Conservation (phyloP, 2,113 vertebrate species). For the Heteronetta atricapilla region DNA sequence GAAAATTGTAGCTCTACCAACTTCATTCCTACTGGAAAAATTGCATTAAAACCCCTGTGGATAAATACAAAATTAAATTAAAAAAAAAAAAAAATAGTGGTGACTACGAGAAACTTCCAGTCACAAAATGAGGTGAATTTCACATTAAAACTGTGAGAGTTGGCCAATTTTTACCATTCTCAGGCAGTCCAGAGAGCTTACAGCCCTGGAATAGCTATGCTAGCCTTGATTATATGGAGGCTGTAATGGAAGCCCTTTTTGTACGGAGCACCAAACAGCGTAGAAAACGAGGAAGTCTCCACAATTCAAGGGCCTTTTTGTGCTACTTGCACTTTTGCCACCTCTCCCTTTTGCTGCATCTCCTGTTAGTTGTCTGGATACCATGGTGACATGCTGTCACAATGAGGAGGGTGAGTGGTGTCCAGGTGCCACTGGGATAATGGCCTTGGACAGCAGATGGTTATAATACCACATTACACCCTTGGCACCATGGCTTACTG, state of each 20-base stretch:
- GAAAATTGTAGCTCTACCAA: not conserved
- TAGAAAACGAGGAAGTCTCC: not conserved
- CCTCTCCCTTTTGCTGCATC: not conserved
- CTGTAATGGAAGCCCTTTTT: not conserved
- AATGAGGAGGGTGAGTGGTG: not conserved
- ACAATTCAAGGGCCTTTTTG: not conserved
- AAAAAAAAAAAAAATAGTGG: fast-evolving
- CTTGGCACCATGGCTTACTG: slow-evolving; percentile 22
- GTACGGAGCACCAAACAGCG: not conserved
- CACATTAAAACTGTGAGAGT: not conserved
- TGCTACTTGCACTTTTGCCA: not conserved
- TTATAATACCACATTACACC: slow-evolving; percentile 32
- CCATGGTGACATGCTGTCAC: not conserved
- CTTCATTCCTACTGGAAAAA: not conserved
- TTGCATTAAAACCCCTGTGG: not conserved
- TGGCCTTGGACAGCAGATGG: slow-evolving; percentile 9
- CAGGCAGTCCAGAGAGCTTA: slow-evolving; percentile 32
- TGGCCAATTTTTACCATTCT: not conserved
- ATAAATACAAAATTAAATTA: not conserved
- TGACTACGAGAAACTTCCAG: not conserved
- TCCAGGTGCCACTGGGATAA: slow-evolving; percentile 41
- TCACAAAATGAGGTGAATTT: not conserved
- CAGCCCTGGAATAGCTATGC: not conserved
- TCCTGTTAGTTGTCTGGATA: not conserved
- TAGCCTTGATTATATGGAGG: not conserved